Evolutionary conservation across 2,113 vertebrate species (phyloP), one percentile per base, ranked within the genome.

Genomic region (Ardeotis arabs): DNA sequence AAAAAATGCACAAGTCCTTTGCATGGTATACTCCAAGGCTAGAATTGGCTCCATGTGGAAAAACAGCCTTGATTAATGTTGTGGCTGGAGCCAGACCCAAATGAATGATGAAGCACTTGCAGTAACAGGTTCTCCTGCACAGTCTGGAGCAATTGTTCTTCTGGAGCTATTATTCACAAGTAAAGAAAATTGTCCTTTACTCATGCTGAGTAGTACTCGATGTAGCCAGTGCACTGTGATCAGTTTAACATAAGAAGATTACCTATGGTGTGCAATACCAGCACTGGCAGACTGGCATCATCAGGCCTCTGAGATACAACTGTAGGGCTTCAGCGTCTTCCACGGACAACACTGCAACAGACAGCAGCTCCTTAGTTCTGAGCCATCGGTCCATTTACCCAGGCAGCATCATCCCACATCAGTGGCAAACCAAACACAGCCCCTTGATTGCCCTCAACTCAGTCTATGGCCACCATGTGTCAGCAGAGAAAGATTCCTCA

Each of bases 31-130:
- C 49, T 84, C 19, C 1, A 1, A 84, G 47, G 31, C 45, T 80
- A 64, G 86, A 95, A 89, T 16, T 73, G 85, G 20, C 37, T 89
- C 62, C 7, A 4, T 60, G 73, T 29, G 13, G 52, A 90, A 96
- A 96, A 97, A 83, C 12, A 92, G n/a, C 37, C 45, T 47, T 96
- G 89, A 97, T 92, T 97, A 82, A 95, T 87, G 37, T 64, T 63
- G 69, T 93, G 49, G 44, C 66, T 96, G 87, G 91, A 74, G 69
- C 53, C 94, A 97, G 67, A 90, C 81, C 76, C 79, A 95, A 84
- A 84, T 53, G 94, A 96, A 94, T 92, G 78, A 96, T 83, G 88
- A 96, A 89, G 84, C 79, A 94, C 41, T 95, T 93, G 88, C 83
- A 92, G 76, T 84, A 96, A 95, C 13, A 49, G 23, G 45, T 60